Conservation (phyloP, 2,113 vertebrate genomes). For the Silurus asotus region DNA sequence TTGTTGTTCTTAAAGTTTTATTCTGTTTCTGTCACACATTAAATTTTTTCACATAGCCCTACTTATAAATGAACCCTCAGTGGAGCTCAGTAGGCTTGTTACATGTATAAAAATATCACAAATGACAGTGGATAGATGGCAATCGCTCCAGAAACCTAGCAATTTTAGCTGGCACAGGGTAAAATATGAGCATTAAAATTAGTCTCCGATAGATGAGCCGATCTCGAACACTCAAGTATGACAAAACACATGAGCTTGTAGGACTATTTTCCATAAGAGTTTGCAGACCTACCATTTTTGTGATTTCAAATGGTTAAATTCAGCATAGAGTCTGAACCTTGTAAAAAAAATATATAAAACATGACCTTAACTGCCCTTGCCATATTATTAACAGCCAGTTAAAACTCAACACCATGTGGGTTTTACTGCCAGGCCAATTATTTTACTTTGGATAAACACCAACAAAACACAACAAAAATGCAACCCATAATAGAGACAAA, state of each 20-base stretch:
- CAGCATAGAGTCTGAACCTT: neutral
- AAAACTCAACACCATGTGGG: constrained; percentile 24
- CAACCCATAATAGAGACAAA: constrained; percentile 9
- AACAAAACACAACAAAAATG: constrained; percentile 8
- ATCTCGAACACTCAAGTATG: neutral
- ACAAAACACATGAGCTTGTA: neutral
- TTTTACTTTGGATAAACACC: constrained; percentile 13
- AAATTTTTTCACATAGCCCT: neutral
- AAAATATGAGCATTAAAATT: neutral
- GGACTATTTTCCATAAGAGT: neutral
- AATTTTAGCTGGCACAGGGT: neutral
- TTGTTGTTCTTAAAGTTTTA: neutral
- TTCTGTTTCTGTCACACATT: neutral
- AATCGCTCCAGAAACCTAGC: neutral
- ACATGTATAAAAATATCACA: neutral
- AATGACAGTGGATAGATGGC: neutral
- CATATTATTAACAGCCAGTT: constrained; percentile 6
- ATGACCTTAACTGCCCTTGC: neutral
- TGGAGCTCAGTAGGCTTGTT: neutral
- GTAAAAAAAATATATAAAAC: neutral
- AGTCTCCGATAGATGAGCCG: neutral
- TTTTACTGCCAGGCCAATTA: neutral
- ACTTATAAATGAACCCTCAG: neutral
- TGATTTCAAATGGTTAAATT: neutral
- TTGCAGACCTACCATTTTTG: neutral